These are phyloP conservation scores for Cecidostiba fungosa DNA, from an alignment of 2,888 invertebrate genomes.

Conservation along the genomic window DNA sequence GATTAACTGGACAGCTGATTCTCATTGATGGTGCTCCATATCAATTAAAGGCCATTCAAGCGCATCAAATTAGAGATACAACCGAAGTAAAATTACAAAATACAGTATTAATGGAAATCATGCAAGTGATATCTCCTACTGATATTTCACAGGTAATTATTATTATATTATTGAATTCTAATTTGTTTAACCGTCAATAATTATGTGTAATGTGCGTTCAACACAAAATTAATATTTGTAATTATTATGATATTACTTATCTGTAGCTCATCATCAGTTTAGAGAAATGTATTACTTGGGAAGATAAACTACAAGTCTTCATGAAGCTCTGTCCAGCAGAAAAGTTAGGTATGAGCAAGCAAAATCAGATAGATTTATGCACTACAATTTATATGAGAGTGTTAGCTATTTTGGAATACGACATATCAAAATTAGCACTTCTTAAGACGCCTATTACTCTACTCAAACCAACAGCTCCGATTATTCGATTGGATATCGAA, in stretches of 20 bases:
- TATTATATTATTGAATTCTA: not conserved
- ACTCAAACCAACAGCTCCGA: constrained; percentile 83
- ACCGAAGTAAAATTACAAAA: constrained; percentile 82
- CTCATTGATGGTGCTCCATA: constrained; percentile 92
- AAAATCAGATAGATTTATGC: constrained; percentile 79
- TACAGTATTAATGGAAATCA: constrained; percentile 82
- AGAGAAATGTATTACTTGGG: constrained; percentile 81
- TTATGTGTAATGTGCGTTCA: not conserved
- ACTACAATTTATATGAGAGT: constrained; percentile 82
- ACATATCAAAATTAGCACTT: constrained; percentile 80
- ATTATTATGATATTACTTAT: not conserved
- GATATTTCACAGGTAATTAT: constrained; percentile 77
- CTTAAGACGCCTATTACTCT: constrained; percentile 84
- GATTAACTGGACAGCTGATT: constrained; percentile 85
- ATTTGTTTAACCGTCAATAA: not conserved
- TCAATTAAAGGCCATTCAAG: constrained; percentile 83
- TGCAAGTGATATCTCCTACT: constrained; percentile 81
- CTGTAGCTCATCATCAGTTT: constrained; percentile 65
- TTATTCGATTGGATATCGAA: not conserved
- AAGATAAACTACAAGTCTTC: constrained; percentile 82
- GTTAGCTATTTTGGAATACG: constrained; percentile 81
- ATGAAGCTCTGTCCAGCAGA: constrained; percentile 78
- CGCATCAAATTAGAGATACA: constrained; percentile 80
- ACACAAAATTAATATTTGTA: not conserved
- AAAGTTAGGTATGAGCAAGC: constrained; percentile 36